Evolutionary conservation across 2,797 vertebrate genomes (phyloP).

Genomic region (Acipenser oxyrinchus): DNA sequence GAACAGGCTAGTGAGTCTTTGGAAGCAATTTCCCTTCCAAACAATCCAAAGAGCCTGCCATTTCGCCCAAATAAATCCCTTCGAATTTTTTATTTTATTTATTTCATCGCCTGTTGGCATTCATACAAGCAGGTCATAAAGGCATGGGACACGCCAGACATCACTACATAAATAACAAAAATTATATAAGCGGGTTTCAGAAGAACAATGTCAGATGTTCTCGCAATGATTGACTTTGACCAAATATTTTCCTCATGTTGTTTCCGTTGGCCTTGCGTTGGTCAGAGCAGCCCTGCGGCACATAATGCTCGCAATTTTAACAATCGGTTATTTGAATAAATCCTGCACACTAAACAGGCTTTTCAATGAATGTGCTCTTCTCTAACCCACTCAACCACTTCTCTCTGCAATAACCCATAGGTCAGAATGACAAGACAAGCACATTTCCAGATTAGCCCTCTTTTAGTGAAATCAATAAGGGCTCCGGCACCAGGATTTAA

Average conservation of each 20-base stretch:
- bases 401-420: constrained; percentile 12
- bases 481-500: constrained; percentile 35
- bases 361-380: not conserved
- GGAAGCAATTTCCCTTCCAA: too few relatives aligned
- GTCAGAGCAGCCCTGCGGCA: not conserved
- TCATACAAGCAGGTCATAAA: not conserved
- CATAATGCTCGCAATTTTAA: constrained; percentile 6
- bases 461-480: constrained; percentile 54
- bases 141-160: not conserved
- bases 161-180: not conserved
- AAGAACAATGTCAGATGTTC: too few relatives aligned
- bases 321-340: constrained; percentile 8
- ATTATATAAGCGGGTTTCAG: too few relatives aligned
- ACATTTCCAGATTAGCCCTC: constrained; percentile 40
- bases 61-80: too few relatives aligned
- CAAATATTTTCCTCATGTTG: not conserved
- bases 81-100: too few relatives aligned
- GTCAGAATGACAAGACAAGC: constrained; percentile 29
- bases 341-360: not conserved
- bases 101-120: not conserved
- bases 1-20: too few relatives aligned
- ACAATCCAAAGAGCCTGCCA: too few relatives aligned
- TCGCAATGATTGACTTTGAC: not conserved
- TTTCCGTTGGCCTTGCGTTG: not conserved
- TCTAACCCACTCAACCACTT: constrained; percentile 10